phyloP scores from a whole-genome alignment of 2,113 vertebrate species.

The Podarcis cretensis region DNA sequence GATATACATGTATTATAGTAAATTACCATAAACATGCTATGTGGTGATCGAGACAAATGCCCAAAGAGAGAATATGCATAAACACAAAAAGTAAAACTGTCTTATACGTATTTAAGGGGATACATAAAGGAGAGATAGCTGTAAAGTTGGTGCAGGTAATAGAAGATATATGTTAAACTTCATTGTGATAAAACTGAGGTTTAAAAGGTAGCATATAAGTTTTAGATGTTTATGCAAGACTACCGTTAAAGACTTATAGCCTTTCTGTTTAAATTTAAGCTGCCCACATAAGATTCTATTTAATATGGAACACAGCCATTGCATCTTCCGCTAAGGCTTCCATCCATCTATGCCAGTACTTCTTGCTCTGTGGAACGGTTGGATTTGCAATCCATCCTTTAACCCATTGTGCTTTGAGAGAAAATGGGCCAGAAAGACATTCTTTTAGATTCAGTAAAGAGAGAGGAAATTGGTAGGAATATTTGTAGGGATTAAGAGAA shows the following conservation, averaged over 20 bases:
- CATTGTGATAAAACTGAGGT: slow-evolving; percentile 68
- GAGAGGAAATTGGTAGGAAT: background rate
- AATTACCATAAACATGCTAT: slow-evolving; percentile 76
- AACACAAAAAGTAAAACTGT: slow-evolving; percentile 76
- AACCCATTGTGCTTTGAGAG: background rate
- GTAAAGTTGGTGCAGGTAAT: slow-evolving; percentile 73
- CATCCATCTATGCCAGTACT: background rate
- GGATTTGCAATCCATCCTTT: background rate
- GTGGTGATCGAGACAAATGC: slow-evolving; percentile 74
- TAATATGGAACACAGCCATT: slow-evolving; percentile 1
- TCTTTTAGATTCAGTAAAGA: background rate
- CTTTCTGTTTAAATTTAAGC: slow-evolving; percentile 22
- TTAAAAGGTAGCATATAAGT: slow-evolving; percentile 72
- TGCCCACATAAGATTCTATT: background rate
- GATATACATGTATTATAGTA: slow-evolving; percentile 72
- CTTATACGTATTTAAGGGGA: slow-evolving; percentile 76
- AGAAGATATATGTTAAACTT: slow-evolving; percentile 68
- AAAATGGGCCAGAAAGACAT: background rate
- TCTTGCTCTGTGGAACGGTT: background rate
- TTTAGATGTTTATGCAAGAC: slow-evolving; percentile 63
- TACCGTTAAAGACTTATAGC: slow-evolving; percentile 64
- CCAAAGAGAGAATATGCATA: slow-evolving; percentile 69
- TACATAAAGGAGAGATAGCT: slow-evolving; percentile 67
- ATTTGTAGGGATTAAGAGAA: background rate
- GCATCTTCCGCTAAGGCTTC: background rate